Percentiles rank a stretch among this genome's conserved stretches.
phyloP scores from a whole-genome alignment of 2,797 vertebrate genomes.

The Enteromius unitaeniatus region DNA sequence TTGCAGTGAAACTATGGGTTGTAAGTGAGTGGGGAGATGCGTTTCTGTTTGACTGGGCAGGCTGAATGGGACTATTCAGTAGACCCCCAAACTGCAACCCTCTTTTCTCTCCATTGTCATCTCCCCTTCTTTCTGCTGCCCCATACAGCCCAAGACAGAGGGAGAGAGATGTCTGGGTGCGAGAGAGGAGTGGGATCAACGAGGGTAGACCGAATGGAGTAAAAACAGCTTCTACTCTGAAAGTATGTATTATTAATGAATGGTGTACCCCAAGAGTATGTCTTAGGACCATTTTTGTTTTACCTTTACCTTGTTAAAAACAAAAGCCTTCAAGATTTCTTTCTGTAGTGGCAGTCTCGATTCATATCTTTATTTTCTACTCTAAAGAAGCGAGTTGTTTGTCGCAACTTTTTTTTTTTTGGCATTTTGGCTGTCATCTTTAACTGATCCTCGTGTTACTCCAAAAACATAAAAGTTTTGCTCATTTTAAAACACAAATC shows the following conservation, averaged over 20 bases:
- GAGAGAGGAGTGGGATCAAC: conserved; percentile 19
- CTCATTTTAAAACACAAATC: neutral
- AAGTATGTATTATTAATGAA: neutral
- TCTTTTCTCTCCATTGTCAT: conserved; percentile 83
- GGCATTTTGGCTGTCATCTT: neutral
- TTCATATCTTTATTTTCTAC: neutral
- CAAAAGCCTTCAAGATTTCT: neutral
- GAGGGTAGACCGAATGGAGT: conserved; percentile 2
- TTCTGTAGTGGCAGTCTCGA: neutral
- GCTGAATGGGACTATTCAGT: conserved; percentile 89
- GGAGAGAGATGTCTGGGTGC: conserved; percentile 24
- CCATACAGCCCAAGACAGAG: conserved; percentile 42
- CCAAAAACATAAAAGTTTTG: neutral
- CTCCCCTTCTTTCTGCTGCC: conserved; percentile 72
- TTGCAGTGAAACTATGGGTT: conserved; percentile 83
- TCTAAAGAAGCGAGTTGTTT: neutral
- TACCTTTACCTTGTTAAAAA: neutral
- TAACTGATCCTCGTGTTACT: neutral
- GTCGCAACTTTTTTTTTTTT: neutral
- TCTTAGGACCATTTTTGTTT: neutral
- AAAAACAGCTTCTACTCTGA: neutral
- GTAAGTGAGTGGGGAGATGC: conserved; percentile 86
- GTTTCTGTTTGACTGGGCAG: conserved; percentile 94
- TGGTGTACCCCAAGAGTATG: neutral
- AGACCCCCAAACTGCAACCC: conserved; percentile 74